Conservation (phyloP, 2,113 vertebrate species). For the Paradisaea rubra region DNA sequence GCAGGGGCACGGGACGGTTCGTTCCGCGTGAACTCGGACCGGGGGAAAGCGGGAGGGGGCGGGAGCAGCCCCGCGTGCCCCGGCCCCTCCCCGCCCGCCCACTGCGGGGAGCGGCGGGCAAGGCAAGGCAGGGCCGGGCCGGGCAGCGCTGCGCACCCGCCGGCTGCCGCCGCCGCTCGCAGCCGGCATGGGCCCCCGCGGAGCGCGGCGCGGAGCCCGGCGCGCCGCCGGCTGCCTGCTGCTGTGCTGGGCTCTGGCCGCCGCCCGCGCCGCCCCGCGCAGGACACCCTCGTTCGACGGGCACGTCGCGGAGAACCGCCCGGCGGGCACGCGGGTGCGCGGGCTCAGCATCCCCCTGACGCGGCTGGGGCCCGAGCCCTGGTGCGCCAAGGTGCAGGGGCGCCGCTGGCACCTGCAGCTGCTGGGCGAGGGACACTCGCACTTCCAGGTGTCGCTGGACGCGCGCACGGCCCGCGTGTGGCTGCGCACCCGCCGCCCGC, state of each 20-base stretch:
- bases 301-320: slow-evolving; percentile 82
- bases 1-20: rapidly evolving
- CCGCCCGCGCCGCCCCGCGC: slow-evolving; percentile 50
- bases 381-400: slow-evolving; percentile 67
- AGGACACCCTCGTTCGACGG: slow-evolving; percentile 77
- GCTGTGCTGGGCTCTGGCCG: slow-evolving; percentile 32
- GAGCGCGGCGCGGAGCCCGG: background rate
- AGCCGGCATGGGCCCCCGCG: too few relatives aligned
- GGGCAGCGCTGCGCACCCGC: background rate
- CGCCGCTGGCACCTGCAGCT: slow-evolving; percentile 73
- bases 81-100: background rate
- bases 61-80: background rate
- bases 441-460: slow-evolving; percentile 79
- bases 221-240: background rate
- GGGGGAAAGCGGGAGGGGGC: background rate
- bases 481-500: slow-evolving; percentile 72
- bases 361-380: slow-evolving; percentile 70
- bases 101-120: background rate
- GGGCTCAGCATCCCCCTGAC: slow-evolving; percentile 80
- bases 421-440: slow-evolving; percentile 73
- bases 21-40: rapidly evolving
- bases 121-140: background rate
- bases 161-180: background rate
- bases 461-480: slow-evolving; percentile 77
- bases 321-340: slow-evolving; percentile 78